phyloP scores from a whole-genome alignment of 64 coral and sea anemone genomes.

The Catalaphyllia jardinei region DNA sequence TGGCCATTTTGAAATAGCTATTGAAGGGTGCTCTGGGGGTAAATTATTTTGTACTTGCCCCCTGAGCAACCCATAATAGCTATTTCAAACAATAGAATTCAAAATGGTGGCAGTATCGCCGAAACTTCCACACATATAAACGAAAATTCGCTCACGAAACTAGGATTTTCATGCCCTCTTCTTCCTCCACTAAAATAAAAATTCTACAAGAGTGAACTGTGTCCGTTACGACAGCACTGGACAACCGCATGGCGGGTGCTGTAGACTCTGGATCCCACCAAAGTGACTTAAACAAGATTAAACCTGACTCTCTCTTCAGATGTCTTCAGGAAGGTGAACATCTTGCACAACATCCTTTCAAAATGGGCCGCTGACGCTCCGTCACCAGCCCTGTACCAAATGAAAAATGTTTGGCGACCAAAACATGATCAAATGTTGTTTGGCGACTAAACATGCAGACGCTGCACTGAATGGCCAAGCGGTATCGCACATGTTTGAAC shows the following conservation, averaged over 20 bases:
- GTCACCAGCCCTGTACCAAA: conserved; percentile 32
- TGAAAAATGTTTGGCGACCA: too few relatives aligned
- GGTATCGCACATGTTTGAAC: too few relatives aligned
- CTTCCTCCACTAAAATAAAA: conserved; percentile 9
- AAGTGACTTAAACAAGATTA: conserved; percentile 61
- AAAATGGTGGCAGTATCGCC: too few relatives aligned
- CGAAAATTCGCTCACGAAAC: conserved; percentile 27
- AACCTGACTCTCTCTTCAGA: conserved; percentile 60
- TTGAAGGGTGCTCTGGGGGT: too few relatives aligned
- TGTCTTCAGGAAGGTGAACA: conserved; percentile 55
- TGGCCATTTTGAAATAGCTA: too few relatives aligned
- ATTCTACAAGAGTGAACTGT: conserved; percentile 7
- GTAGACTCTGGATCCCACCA: conserved; percentile 70
- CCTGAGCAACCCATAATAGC: too few relatives aligned
- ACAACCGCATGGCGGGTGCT: conserved; percentile 42
- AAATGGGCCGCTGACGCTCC: conserved; percentile 69
- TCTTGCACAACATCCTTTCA: conserved; percentile 65
- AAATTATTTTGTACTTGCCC: too few relatives aligned
- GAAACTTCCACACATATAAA: conserved; percentile 44
- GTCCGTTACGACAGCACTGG: conserved; percentile 69
- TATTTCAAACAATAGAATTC: too few relatives aligned
- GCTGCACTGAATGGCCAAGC: too few relatives aligned
- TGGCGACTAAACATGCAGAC: too few relatives aligned
- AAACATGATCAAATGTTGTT: too few relatives aligned
- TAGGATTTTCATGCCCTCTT: not conserved